Base-by-base conservation (phyloP, 37 sponge, comb jelly and placozoan genomes). In the Lycopodina hypogea region DNA sequence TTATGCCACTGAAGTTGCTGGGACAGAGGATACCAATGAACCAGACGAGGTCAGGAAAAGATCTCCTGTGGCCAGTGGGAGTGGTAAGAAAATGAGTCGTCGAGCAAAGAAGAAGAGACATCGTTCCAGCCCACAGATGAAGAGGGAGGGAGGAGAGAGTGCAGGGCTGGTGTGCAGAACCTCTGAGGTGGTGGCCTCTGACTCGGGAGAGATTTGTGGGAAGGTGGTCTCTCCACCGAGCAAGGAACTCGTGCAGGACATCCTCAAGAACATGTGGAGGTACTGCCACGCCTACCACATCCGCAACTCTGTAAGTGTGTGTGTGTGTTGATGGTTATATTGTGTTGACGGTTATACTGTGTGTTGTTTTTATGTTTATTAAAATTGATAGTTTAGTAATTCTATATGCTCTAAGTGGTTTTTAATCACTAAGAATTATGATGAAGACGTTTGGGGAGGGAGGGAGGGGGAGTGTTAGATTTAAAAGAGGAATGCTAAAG, bases 261-360 rank as follows among this genome's bases (percentile, higher is more conserved):
- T 91, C 0, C 34, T 84, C 26, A 35, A 58, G 29, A 71, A 52
- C 56, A 75, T 91, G 76, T 91, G 92, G 92, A 75, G 74, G 35
- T 86, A 75, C 68, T 81, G 68, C 76, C 52, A 81, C 21, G 58
- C 78, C 42, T 90, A 89, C 56, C 65, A 73, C 8, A 53, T 89
- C 45, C 50, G 35, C 32, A 83, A 83, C 40, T 65, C 85, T 11
- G 89, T 89, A 22, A 76, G 85, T 79, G 7, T 67, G 38, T 32
- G 29, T 35, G 68, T 35, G 29, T 28, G 18, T 59, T 3, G 4
- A 4, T n/a, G n/a, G n/a, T n/a, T n/a, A n/a, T n/a, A n/a, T n/a
- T n/a, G n/a, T n/a, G n/a, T n/a, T n/a, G n/a, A n/a, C n/a, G n/a
- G n/a, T n/a, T n/a, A n/a, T n/a, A n/a, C n/a, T n/a, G n/a, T n/a